Evolutionary conservation across 2,888 invertebrate genomes (phyloP), one percentile per base, ranked within the genome.

Genomic region (Heteromyza rotundicornis): DNA sequence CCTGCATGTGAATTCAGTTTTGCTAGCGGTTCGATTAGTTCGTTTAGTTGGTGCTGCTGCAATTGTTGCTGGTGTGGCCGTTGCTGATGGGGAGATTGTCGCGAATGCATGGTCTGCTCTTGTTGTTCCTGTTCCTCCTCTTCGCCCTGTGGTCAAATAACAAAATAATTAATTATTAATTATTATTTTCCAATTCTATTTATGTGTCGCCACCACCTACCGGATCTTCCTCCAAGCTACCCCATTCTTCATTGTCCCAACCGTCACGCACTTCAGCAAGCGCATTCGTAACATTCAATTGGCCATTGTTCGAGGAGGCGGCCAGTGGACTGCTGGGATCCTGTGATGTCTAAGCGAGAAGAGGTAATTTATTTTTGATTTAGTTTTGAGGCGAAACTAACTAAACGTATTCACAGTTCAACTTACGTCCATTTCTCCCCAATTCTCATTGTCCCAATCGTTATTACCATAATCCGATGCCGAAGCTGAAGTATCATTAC

Each of bases 391-490:
- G 5, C 12, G 32, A 32, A 32, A 32, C n/a, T n/a, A n/a, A n/a
- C n/a, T n/a, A n/a, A n/a, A n/a, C n/a, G n/a, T n/a, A n/a, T n/a
- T n/a, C 59, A 54, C 59, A 32, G 23, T 59, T 17, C 47, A 82
- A 75, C 87, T 86, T 70, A 92, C 91, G 84, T 94, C 94, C 86
- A 95, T 93, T 78, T 94, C 94, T 12, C 95, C 95, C 95, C 95
- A 95, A 78, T 89, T 89, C 57, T 92, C 92, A 49, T 91, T 89
- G 82, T 94, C 92, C 94, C 95, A 95, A 79, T 91, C 91, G 69
- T 80, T 79, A 64, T 77, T 80, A 73, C 94, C 94, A 75, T 93
- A 93, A 83, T 94, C 94, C 0, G 93, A 92, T 1, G 90, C 91
- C 1, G 92, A 92, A 74, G 92, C 92, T 76, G 91, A 92, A 55